Evolutionary conservation across 2,797 vertebrate genomes (phyloP), one percentile per base, ranked within the genome.

Genomic region (Phataginus tetradactyla): DNA sequence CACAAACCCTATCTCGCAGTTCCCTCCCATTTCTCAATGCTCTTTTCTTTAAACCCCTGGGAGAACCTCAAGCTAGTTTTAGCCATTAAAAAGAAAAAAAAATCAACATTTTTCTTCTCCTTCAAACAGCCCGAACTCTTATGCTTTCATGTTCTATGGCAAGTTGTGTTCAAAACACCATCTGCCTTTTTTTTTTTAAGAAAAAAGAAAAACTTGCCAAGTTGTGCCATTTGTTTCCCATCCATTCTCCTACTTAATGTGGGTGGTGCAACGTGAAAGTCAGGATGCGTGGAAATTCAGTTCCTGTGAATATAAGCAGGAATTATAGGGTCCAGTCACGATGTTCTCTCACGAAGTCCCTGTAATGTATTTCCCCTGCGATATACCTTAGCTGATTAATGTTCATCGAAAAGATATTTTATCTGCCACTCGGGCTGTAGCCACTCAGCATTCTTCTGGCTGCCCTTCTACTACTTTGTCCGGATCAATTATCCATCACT

Each of bases 1-100:
- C 98, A 98, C 98, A 99, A 99, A 99, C 96, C 96, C 98, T 97
- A 97, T 97, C 98, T 59, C 98, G 98, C 97, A 97, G 90, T 96
- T 98, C 98, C 92, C 97, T 97, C 0, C 96, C 78, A 96, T 96
- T 97, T 74, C 96, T 96, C 64, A 90, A 92, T 64, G 80, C 21
- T 96, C 49, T 96, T 89, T 84, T 84, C 68, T 71, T 77, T 49
- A 96, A 96, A 97, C 93, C 96, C 97, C 20, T 80, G 21, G 93
- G 85, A 98, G 32, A 98, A 85, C 61, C 84, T 96, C 86, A 66
- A 96, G 92, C 68, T 94, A 80, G 94, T 90, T 95, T 98, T 91
- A 87, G 88, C 95, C 97, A 78, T 90, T 98, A 68, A 86, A 97
- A 85, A 39, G 39, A 95, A 86, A 98, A 98, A 61, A 95, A 80